These are phyloP conservation scores for Epinephelus awoara DNA, from an alignment of 2,797 vertebrate species.

Conservation along the genomic window DNA sequence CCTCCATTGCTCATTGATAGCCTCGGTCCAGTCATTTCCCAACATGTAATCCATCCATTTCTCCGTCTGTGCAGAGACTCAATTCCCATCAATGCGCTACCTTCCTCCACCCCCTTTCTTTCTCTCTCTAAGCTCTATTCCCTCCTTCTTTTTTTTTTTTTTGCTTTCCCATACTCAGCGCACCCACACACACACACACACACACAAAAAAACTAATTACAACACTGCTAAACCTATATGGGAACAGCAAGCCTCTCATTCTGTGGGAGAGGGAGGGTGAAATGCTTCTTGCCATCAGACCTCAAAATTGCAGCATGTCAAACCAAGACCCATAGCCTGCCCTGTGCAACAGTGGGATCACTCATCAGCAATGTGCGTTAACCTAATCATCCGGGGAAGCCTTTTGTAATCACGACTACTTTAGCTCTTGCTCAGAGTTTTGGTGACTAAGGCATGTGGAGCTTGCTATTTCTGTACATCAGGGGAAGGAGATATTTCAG, in stretches of 20 bases:
- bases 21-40: slow-evolving; percentile 30
- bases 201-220: slow-evolving; percentile 83
- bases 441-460: slow-evolving; percentile 65
- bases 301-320: slow-evolving; percentile 85
- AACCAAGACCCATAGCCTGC: slow-evolving; percentile 60
- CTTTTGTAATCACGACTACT: slow-evolving; percentile 71
- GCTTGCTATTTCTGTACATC: slow-evolving; percentile 65
- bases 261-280: slow-evolving; percentile 78
- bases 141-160: slow-evolving; percentile 56
- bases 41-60: slow-evolving; percentile 62
- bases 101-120: slow-evolving; percentile 65
- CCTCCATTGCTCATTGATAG: slow-evolving; percentile 40
- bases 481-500: slow-evolving; percentile 64
- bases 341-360: slow-evolving; percentile 68
- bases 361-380: slow-evolving; percentile 60
- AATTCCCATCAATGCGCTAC: slow-evolving; percentile 58
- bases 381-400: slow-evolving; percentile 67
- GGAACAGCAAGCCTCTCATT: slow-evolving; percentile 83
- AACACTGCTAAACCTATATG: slow-evolving; percentile 81
- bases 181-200: background rate
- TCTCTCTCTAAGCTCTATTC: slow-evolving; percentile 46
- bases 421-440: slow-evolving; percentile 61
- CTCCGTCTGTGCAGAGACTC: slow-evolving; percentile 41
- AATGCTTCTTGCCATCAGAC: slow-evolving; percentile 82
- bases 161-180: slow-evolving; percentile 66